phyloP scores from a whole-genome alignment of 2,113 vertebrate genomes.

The Silurus meridionalis region DNA sequence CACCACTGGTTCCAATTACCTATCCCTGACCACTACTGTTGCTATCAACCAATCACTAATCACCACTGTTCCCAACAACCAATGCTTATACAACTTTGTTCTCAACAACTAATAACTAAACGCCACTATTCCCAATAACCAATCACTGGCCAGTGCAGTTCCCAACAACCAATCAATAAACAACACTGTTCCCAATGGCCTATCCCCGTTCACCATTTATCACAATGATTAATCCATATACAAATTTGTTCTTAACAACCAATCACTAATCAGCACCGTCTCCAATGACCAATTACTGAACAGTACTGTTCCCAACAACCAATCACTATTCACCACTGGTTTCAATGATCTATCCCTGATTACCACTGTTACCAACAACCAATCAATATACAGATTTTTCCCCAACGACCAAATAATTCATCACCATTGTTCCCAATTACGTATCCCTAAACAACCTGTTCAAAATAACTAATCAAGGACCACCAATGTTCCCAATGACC shows the following conservation, averaged over 20 bases:
- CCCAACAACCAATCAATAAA: not conserved
- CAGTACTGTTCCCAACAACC: not conserved
- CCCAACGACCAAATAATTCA: not conserved
- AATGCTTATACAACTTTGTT: not conserved
- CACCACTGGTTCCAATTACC: not conserved
- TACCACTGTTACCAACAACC: not conserved
- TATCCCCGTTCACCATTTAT: not conserved
- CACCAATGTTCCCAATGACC: not conserved
- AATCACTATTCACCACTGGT: not conserved
- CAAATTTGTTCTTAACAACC: too few species aligned
- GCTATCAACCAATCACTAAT: not conserved
- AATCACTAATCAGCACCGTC: not conserved
- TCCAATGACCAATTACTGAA: not conserved
- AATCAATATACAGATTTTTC: not conserved
- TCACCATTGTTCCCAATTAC: not conserved
- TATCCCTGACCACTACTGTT: not conserved
- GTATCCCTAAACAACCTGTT: too few species aligned
- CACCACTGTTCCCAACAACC: not conserved
- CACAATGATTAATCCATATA: too few species aligned
- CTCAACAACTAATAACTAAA: not conserved
- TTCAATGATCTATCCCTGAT: too few species aligned
- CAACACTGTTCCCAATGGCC: not conserved
- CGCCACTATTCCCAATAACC: not conserved
- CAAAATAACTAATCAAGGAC: not conserved
- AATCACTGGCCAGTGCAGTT: not conserved